Base-by-base conservation (phyloP, 2,797 vertebrate genomes). In the Pseudopleuronectes americanus region DNA sequence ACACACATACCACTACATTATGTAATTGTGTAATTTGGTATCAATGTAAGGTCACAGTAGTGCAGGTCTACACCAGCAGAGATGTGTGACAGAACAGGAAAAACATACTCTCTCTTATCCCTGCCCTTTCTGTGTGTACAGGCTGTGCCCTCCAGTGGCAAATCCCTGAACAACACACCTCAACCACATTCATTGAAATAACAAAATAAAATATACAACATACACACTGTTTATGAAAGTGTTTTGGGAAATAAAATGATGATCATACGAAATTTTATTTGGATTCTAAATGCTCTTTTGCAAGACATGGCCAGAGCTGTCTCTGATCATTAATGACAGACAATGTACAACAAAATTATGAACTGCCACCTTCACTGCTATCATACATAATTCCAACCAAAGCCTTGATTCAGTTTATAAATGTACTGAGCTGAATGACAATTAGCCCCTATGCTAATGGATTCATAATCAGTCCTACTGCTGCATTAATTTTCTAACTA, bases 131-230 rank as follows among this genome's bases (percentile, higher is more conserved):
- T 28, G 3, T 4, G 23, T 45, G 22, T 24, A 43, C 38, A 79
- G 17, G 16, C 19, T 80, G 47, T 2, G 21, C 74, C 72, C 69
- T 62, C 80, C 16, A 60, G 77, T 83, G 84, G 80, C 57, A 1
- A 80, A 45, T 28, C 26, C 4, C 28, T 8, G 21, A 75, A 76
- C 19, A 38, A 78, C 28, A 45, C 6, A 17, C 36, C 10, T 48
- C 9, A n/a, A 8, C 19, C 13, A 1, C 13, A 28, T 0, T n/a
- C 26, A 13, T 3, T 12, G 3, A 1, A 36, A 10, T 48, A 63
- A 23, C 12, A 43, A 9, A 49, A 6, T 17, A 7, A 13, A 58
- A 13, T 33, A 22, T 7, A 38, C 21, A 52, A 45, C 21, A 56
- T 31, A 49, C 8, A 62, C 8, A 21, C 6, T 22, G 28, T 13